Evolutionary conservation across 2,797 vertebrate genomes (phyloP), one percentile per base, ranked within the genome.

Genomic region (Eulemur mongoz): DNA sequence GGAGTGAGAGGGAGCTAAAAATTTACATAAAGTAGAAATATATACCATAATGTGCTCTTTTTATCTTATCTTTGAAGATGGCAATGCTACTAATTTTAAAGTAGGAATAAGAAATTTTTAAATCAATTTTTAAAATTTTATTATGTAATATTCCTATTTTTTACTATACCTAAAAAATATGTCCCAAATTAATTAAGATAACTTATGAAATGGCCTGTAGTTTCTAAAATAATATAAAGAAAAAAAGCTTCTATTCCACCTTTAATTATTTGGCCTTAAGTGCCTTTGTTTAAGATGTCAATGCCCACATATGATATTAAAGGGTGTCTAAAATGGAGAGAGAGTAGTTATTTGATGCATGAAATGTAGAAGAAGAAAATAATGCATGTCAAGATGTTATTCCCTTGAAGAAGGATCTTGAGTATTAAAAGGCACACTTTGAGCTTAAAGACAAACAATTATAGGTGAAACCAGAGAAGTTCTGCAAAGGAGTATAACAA

Each of bases 351-450:
- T 70, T 45, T 93, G 69, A 85, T 65, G 30, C 6, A 65, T 48
- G 22, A 69, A 35, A 95, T 96, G 27, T 27, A 81, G 72, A 61
- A 61, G 35, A 86, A 89, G 65, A 89, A 89, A 97, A 94, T 81
- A 94, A 96, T 61, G 69, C 40, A 75, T 69, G 57, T 86, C 84
- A 97, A 94, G 83, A 93, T 83, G 69, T 84, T 67, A 87, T 14
- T 79, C n/a, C 7, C n/a, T 25, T 81, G 11, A 32, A 89, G 35
- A 85, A 84, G 65, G 89, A 90, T 81, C 59, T 92, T 95, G 83
- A 80, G 20, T 92, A 63, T 78, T 78, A 88, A 96, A 97, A 73
- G 35, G 45, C 9, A 69, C 5, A 65, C 23, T 69, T 65, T 93
- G 54, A 93, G 57, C 32, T 91, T 87, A 85, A n/a, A 85, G 75